Evolutionary conservation across 1,140 invertebrate genomes (phyloP).

Genomic region (Drosophila ironensis): DNA sequence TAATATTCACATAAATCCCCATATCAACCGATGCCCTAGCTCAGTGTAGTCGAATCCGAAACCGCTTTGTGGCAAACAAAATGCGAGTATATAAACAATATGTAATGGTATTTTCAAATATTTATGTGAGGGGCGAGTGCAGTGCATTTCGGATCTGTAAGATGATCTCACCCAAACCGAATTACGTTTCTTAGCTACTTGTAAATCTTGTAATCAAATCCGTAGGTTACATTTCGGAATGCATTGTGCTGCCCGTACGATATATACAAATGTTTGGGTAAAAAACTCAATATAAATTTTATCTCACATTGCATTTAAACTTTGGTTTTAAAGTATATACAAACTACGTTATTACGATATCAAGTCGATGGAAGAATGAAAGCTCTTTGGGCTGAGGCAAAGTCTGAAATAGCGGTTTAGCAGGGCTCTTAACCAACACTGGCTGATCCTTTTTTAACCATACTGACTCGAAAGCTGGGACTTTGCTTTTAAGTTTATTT

Average conservation of each 20-base stretch:
- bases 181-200: neutral
- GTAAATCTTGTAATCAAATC: neutral
- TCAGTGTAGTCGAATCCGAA: neutral
- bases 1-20: neutral
- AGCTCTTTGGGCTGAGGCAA: conserved; percentile 37
- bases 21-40: neutral
- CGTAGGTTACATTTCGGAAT: neutral
- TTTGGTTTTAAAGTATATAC: conserved; percentile 3
- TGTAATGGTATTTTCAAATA: neutral
- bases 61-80: neutral
- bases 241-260: too few relatives aligned
- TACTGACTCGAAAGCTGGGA: neutral
- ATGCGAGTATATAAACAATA: neutral
- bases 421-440: conserved; percentile 22
- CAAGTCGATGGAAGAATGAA: conserved; percentile 6
- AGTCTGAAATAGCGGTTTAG: conserved; percentile 52
- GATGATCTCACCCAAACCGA: conserved; percentile 11
- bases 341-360: neutral
- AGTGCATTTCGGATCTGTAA: conserved; percentile 4
- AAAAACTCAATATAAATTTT: too few relatives aligned
- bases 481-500: neutral
- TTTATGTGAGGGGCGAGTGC: neutral
- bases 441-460: conserved; percentile 13
- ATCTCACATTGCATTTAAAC: too few relatives aligned
- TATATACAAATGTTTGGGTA: conserved; percentile 7